Base-by-base conservation (phyloP, 2,797 vertebrate genomes). In the Dryobates pubescens region DNA sequence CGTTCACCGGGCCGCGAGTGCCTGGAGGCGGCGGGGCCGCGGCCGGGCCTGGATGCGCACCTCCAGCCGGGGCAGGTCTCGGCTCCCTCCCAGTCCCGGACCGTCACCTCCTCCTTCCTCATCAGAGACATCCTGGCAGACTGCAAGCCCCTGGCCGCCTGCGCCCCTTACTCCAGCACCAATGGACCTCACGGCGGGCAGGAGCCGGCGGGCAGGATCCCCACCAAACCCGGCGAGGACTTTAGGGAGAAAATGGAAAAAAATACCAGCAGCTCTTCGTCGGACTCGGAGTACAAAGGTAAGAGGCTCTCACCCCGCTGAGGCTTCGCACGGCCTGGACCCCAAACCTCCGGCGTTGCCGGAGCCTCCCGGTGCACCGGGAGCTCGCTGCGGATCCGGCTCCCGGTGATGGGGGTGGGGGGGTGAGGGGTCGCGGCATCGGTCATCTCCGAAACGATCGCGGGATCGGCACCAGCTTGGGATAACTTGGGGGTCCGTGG, bases 221-320 rank as follows among this genome's bases (percentile, higher is more conserved):
- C 96, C 41, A 96, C 98, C 68, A 99, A 99, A 92, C 97, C 98
- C 17, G 98, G 97, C 26, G 99, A 99, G 88, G 99, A 99, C 95
- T 99, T 98, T 93, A 98, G 99, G 94, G 99, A 99, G 96, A 98
- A 98, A 95, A 96, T 97, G 95, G 98, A 98, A 65, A 99, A 99
- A 96, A 98, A 96, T 94, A 98, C 98, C 97, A 99, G 99, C 96
- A 98, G 98, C 87, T 98, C 98, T 7, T 99, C 99, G 1, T 99
- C 99, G 30, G 99, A 99, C 95, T 99, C 99, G 10, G 99, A 99
- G 95, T 99, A 99, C 65, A 99, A 99, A 99, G 99, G 99, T 99
- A 98, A 90, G 92, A 77, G 47, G 36, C 27, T 65, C n/a, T 91
- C 53, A 2, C 7, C 15, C 27, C 45, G 16, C 3, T 17, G 87